Conservation (phyloP, 1,140 invertebrate genomes). For the Drosophila jambulina region DNA sequence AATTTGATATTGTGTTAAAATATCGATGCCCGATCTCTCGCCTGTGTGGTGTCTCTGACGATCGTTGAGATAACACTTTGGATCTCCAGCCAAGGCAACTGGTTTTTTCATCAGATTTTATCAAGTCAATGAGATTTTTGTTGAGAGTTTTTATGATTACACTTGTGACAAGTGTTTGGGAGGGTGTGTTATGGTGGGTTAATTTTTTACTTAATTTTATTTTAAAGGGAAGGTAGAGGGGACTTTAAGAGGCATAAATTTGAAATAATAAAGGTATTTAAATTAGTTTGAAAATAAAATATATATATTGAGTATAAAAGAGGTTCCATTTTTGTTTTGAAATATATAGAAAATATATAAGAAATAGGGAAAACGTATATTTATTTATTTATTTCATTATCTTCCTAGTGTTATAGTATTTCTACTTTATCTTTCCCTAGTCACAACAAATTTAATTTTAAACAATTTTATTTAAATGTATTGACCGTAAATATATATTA, state of each 20-base stretch:
- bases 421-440: too few species aligned
- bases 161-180: constrained; percentile 8
- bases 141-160: constrained; percentile 1
- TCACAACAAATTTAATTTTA: too few species aligned
- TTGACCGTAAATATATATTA: too few species aligned
- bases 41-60: constrained; percentile 35
- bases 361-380: too few species aligned
- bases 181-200: neutral
- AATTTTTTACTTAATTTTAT: neutral
- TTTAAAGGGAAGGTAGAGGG: too few species aligned
- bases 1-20: constrained; percentile 82
- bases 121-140: neutral
- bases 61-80: constrained; percentile 36
- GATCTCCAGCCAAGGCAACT: constrained; percentile 9
- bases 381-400: too few species aligned
- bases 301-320: neutral
- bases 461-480: too few species aligned
- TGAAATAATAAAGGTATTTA: rapidly evolving
- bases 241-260: neutral
- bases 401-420: too few species aligned
- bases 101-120: constrained; percentile 7
- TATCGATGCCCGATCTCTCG: constrained; percentile 32
- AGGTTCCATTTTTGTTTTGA: too few species aligned
- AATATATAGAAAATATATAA: too few species aligned
- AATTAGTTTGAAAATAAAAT: neutral